Base-by-base conservation (phyloP, 2,888 invertebrate species). In the Leucophenga maculata region DNA sequence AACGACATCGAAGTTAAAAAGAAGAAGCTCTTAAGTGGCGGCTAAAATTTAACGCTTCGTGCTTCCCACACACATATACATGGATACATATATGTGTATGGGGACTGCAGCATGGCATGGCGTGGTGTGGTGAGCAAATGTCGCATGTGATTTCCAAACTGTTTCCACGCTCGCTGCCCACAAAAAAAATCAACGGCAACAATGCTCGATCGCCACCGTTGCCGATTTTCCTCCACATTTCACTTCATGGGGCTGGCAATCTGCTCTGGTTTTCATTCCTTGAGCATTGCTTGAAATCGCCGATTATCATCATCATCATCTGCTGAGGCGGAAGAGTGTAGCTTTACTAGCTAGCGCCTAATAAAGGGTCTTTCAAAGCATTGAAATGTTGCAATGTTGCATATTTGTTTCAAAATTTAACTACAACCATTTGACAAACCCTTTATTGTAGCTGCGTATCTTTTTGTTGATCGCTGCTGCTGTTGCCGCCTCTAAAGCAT, bases 151-250 rank as follows among this genome's bases (percentile, higher is more conserved):
- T 86, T 87, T 87, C 81, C 83, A 79, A 88, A 87, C 87, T 87
- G 87, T 87, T 87, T 87, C 87, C 87, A 87, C 87, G 87, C 86
- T 87, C 73, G 82, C 86, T 87, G 88, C 86, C 87, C 88, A 87
- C 87, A 85, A 86, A 86, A 77, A 50, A 16, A 4, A 48, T 8
- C 13, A 48, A 48, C 13, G 4, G 18, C n/a, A 50, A 50, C 39
- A 39, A 39, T 39, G 39, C 39, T 39, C 39, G 39, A 39, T 52
- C 52, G 52, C 52, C 16, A 52, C 14, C 16, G 52, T n/a, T 16
- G 16, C 20, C 18, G 52, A 57, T 39, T 50, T 18, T 6, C 50
- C 50, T n/a, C n/a, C 18, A 14, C 8, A 2, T n/a, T 18, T 1
- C 14, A n/a, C 50, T 50, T n/a, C n/a, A n/a, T n/a, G n/a, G n/a